Evolutionary conservation across 2,888 invertebrate species (phyloP).

Genomic region (Drosophila infuscata): DNA sequence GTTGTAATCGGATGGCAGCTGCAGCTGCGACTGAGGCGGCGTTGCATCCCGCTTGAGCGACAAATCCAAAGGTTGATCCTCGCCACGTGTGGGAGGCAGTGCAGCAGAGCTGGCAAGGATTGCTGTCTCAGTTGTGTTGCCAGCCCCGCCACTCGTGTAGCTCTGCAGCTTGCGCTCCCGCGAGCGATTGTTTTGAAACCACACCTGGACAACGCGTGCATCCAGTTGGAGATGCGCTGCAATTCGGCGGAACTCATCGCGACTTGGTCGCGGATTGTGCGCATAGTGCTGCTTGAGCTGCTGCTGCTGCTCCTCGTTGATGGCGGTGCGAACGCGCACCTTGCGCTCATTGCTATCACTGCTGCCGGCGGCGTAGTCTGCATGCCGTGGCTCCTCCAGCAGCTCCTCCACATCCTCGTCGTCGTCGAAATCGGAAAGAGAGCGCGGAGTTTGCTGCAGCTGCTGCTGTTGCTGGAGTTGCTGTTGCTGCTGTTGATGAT

Average conservation of each 20-base stretch:
- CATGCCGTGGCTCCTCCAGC: slow-evolving; percentile 64
- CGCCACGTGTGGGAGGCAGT: slow-evolving; percentile 56
- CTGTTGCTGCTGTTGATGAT: slow-evolving; percentile 59
- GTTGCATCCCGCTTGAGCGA: slow-evolving; percentile 92
- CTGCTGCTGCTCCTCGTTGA: slow-evolving; percentile 96
- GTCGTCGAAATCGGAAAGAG: slow-evolving; percentile 81
- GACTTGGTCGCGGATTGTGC: slow-evolving; percentile 95
- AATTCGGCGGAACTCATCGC: slow-evolving; percentile 96
- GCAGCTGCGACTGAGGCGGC: slow-evolving; percentile 86
- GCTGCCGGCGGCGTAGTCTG: slow-evolving; percentile 84
- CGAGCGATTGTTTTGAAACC: slow-evolving; percentile 98
- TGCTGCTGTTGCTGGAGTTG: slow-evolving; percentile 27
- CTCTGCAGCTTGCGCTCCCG: slow-evolving; percentile 90
- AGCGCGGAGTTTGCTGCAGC: slow-evolving; percentile 51
- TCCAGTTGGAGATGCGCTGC: slow-evolving; percentile 91
- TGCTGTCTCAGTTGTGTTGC: slow-evolving; percentile 10
- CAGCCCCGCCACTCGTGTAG: slow-evolving; percentile 35
- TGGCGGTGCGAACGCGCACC: slow-evolving; percentile 96
- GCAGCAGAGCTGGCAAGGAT: slow-evolving; percentile 14
- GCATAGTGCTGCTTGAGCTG: slow-evolving; percentile 95
- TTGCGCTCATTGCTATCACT: slow-evolving; percentile 88
- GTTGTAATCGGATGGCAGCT: slow-evolving; percentile 85
- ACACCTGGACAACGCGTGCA: slow-evolving; percentile 94
- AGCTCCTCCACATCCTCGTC: slow-evolving; percentile 67
- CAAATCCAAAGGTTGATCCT: slow-evolving; percentile 95